A percentile compares a stretch with the other conserved stretches of the same genome.
These are phyloP conservation scores for Microplitis demolitor DNA, from an alignment of 1,140 invertebrate genomes.

Conservation along the genomic window DNA sequence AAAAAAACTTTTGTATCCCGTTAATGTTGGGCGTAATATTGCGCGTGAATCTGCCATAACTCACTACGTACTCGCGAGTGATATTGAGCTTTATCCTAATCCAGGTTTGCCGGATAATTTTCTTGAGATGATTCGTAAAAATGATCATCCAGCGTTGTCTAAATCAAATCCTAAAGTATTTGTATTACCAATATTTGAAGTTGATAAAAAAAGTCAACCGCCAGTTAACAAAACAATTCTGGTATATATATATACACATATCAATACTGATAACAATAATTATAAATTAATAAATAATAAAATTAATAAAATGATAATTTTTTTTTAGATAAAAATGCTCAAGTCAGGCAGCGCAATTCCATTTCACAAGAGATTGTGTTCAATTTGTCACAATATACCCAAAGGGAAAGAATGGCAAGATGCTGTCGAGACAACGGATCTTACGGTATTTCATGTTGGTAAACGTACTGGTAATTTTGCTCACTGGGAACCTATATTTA, in stretches of 20 bases:
- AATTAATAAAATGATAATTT: not conserved
- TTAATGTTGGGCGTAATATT: conserved; percentile 86
- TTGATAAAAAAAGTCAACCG: conserved; percentile 72
- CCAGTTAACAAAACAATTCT: conserved; percentile 78
- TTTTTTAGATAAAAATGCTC: conserved; percentile 71
- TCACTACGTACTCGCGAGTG: conserved; percentile 83
- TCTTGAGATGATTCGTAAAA: conserved; percentile 79
- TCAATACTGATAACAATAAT: no score
- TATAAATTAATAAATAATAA: not conserved
- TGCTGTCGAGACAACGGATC: conserved; percentile 67
- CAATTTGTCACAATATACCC: conserved; percentile 87
- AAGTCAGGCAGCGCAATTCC: conserved; percentile 79
- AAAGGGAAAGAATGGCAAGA: conserved; percentile 82
- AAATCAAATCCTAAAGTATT: conserved; percentile 77
- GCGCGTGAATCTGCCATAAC: conserved; percentile 81
- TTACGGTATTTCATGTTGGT: conserved; percentile 83
- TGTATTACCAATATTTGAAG: conserved; percentile 83
- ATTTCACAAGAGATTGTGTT: conserved; percentile 89
- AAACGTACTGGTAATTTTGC: conserved; percentile 79
- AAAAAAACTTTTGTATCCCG: conserved; percentile 82
- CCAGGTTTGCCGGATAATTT: conserved; percentile 77
- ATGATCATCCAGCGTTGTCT: conserved; percentile 67
- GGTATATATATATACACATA: no score
- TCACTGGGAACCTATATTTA: conserved; percentile 91
- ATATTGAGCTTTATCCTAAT: conserved; percentile 88